phyloP scores from a whole-genome alignment of 92 coral and sea anemone species.

The Porites rus region DNA sequence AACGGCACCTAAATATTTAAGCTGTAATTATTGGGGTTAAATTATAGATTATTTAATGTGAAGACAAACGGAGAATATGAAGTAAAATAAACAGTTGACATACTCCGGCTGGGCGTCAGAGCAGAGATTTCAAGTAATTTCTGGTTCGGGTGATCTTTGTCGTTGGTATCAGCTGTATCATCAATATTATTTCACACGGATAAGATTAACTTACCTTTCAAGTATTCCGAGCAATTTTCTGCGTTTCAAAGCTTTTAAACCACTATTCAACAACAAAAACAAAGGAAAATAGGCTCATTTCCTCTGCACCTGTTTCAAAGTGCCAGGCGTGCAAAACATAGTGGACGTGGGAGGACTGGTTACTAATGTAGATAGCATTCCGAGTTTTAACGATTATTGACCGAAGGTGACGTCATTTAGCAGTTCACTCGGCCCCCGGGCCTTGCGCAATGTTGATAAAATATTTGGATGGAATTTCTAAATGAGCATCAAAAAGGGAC shows the following conservation, averaged over 20 bases:
- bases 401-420: slow-evolving; percentile 2
- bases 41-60: no score
- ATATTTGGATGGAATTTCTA: no score
- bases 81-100: neutral
- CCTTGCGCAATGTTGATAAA: no score
- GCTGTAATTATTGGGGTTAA: neutral
- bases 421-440: neutral
- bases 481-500: no score
- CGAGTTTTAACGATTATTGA: slow-evolving; percentile 7
- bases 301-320: slow-evolving; percentile 15
- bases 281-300: neutral
- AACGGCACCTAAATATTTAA: neutral
- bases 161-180: neutral
- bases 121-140: no score
- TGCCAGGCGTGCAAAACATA: slow-evolving; percentile 1
- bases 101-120: no score
- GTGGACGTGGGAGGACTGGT: slow-evolving; percentile 9
- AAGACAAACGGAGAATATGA: neutral
- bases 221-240: slow-evolving; percentile 13
- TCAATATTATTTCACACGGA: neutral
- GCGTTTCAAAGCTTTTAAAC: neutral
- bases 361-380: neutral
- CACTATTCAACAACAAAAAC: slow-evolving; percentile 28
- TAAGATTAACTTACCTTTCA: neutral
- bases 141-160: neutral